phyloP scores from a whole-genome alignment of 2,113 vertebrate species.

The Centropus bengalensis region DNA sequence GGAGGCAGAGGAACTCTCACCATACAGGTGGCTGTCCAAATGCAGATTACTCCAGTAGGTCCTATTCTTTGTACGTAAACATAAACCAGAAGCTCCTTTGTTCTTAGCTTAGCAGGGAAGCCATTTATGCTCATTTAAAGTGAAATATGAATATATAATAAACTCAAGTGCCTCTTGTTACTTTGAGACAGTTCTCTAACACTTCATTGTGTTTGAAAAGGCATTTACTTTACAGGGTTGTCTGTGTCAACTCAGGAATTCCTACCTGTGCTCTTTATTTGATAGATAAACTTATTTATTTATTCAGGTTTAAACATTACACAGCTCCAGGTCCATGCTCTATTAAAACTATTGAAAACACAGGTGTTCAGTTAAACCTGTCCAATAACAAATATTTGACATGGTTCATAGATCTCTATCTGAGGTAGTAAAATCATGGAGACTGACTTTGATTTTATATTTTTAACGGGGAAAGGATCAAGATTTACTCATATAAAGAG shows the following conservation, averaged over 20 bases:
- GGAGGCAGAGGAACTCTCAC: neutral
- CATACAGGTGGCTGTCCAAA: neutral
- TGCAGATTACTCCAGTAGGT: neutral
- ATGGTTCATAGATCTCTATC: neutral
- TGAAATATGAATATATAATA: neutral
- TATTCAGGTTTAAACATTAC: constrained; percentile 33
- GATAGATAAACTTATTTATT: neutral
- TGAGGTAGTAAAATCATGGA: neutral
- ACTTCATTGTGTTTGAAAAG: neutral
- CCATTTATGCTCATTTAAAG: neutral
- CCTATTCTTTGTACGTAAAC: rapidly evolving
- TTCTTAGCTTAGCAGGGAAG: neutral
- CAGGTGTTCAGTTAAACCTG: neutral
- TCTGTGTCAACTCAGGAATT: neutral
- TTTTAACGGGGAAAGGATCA: neutral
- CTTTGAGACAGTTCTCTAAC: neutral
- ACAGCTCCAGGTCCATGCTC: neutral
- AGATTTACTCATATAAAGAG: neutral
- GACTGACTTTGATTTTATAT: neutral
- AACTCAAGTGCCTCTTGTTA: neutral
- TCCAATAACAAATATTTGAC: constrained; percentile 20
- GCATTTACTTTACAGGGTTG: neutral
- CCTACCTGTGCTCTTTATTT: neutral
- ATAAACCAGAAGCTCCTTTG: neutral
- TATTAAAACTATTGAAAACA: neutral